phyloP scores from a whole-genome alignment of 2,113 vertebrate species.

The Sarotherodon lohbergeri region DNA sequence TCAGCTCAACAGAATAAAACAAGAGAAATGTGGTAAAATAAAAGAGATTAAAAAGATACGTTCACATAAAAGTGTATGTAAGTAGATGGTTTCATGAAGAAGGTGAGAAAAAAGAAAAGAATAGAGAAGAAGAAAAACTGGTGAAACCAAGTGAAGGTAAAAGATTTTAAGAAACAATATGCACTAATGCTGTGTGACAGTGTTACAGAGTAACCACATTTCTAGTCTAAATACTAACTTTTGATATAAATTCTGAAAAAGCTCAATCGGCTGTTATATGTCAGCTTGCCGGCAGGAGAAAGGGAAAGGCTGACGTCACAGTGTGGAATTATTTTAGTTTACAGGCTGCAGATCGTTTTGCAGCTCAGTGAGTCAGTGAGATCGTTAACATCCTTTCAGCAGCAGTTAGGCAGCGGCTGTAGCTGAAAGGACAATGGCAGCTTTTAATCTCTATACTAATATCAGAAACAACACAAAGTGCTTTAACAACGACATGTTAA shows the following conservation, averaged over 20 bases:
- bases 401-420: not conserved
- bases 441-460: not conserved
- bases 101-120: not conserved
- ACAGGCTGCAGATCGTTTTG: not conserved
- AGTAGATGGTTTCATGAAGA: not conserved
- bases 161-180: not conserved
- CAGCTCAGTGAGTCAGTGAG: not conserved
- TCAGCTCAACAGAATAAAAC: not conserved
- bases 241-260: not conserved
- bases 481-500: not conserved
- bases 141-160: not conserved
- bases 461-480: not conserved
- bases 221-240: not conserved
- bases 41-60: not conserved
- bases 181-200: not conserved
- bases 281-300: not conserved
- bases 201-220: not conserved
- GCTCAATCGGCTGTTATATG: not conserved
- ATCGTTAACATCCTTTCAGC: not conserved
- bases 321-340: not conserved
- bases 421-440: not conserved
- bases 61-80: fast-evolving
- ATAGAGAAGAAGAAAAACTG: not conserved
- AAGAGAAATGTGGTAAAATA: not conserved
- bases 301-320: not conserved